Base-by-base conservation (phyloP, 2,113 vertebrate genomes). In the Rhea americana region DNA sequence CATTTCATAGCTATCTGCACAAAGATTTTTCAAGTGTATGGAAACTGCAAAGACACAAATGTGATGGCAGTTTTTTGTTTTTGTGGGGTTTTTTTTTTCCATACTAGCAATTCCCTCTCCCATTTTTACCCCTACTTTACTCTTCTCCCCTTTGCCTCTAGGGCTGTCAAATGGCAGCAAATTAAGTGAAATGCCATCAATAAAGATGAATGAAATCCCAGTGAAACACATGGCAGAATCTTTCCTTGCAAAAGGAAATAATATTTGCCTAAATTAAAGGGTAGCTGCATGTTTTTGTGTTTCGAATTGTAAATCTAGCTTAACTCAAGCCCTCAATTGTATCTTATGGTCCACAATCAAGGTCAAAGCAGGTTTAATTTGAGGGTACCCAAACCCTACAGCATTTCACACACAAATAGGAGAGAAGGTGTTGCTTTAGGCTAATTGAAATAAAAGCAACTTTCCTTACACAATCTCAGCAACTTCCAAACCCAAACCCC, bases 111-210 rank as follows among this genome's bases (percentile, higher is more conserved):
- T 94, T 95, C 93, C 83, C 88, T 87, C 26, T 93, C 28, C 74
- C 41, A 22, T 83, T 94, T 95, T 86, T 91, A 80, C 53, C 63
- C 59, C 70, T 89, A 16, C 63, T 93, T 96, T 62, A 51, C 91
- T 82, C 18, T 93, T 93, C 67, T 73, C 55, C 93, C 53, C 55
- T 71, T 92, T 95, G 85, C 91, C 88, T 82, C 78, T 79, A 82
- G 90, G 88, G 83, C 81, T 90, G 88, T 96, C 88, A 95, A 84
- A 95, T 81, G 77, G 90, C 83, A 96, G 77, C 81, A 95, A 93
- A 94, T 95, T 90, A 93, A 94, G 81, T 89, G 86, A 95, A 94
- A 96, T 93, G 90, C 67, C 91, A 92, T 87, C 91, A 93, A 94
- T 87, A 96, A 96, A 96, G 93, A 95, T 76, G 30, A 94, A 91